phyloP scores from a whole-genome alignment of 2,797 vertebrate species.

The Apogon hyalosoma region DNA sequence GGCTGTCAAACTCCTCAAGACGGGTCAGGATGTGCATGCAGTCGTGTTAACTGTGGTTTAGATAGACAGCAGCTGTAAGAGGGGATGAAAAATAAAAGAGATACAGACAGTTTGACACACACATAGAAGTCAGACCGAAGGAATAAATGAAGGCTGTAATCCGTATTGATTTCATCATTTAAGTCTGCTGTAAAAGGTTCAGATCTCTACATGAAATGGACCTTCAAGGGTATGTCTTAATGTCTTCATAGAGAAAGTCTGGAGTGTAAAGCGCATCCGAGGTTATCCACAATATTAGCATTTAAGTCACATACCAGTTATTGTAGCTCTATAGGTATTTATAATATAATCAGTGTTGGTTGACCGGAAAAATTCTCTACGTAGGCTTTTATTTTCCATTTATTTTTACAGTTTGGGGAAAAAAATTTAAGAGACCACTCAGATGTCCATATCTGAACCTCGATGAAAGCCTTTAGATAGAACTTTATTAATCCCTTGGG shows the following conservation, averaged over 20 bases:
- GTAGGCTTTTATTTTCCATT: too few species aligned
- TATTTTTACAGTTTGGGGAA: too few species aligned
- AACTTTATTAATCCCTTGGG: too few species aligned
- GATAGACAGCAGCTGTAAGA: neutral
- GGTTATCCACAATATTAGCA: too few species aligned
- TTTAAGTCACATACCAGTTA: too few species aligned
- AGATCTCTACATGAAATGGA: conserved; percentile 31
- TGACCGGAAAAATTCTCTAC: too few species aligned
- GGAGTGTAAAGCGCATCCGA: neutral
- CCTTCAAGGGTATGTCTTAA: conserved; percentile 29
- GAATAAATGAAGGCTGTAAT: conserved; percentile 34
- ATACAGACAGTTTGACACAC: conserved; percentile 18
- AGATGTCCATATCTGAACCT: too few species aligned
- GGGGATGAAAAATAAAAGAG: neutral
- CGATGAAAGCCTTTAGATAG: too few species aligned
- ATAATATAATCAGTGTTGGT: too few species aligned
- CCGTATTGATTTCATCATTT: conserved; percentile 50
- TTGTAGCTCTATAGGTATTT: too few species aligned
- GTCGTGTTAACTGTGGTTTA: conserved; percentile 39
- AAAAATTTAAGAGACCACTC: too few species aligned
- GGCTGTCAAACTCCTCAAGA: conserved; percentile 98
- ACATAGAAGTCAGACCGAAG: conserved; percentile 22
- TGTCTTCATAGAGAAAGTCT: conserved; percentile 32
- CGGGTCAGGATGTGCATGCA: conserved; percentile 81
- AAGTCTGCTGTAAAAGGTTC: conserved; percentile 40